phyloP scores from a whole-genome alignment of 2,888 invertebrate genomes.

The Philonicus albiceps region DNA sequence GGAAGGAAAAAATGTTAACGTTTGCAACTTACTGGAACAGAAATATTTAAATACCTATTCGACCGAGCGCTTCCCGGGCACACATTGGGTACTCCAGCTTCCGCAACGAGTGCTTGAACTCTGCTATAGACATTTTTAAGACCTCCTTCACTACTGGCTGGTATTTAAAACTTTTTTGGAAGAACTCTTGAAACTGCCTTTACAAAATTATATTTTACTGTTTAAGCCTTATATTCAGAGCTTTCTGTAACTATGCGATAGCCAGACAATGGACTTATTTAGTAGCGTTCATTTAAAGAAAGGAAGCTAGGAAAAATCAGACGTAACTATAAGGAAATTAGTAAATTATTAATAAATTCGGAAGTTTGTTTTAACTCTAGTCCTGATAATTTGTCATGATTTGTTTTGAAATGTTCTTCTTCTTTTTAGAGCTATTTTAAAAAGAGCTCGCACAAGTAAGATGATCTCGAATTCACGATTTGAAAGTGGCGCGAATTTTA shows the following conservation, averaged over 20 bases:
- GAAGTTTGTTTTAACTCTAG: neutral
- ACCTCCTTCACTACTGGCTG: neutral
- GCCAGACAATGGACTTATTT: neutral
- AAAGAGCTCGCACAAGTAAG: neutral
- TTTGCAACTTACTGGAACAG: neutral
- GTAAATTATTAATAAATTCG: neutral
- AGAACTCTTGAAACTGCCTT: neutral
- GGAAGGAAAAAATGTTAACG: slow-evolving; percentile 17
- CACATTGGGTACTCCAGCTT: slow-evolving; percentile 81
- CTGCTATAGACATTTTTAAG: slow-evolving; percentile 65
- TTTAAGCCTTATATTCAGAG: neutral
- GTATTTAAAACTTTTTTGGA: neutral
- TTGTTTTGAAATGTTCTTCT: neutral
- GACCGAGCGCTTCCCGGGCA: slow-evolving; percentile 76
- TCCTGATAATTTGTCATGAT: neutral
- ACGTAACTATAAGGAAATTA: neutral
- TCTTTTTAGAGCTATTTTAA: neutral
- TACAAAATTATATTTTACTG: neutral
- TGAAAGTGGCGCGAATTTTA: neutral
- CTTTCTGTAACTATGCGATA: neutral
- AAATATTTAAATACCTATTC: slow-evolving; percentile 69
- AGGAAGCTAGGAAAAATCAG: neutral
- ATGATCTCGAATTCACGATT: neutral
- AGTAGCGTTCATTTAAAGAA: neutral
- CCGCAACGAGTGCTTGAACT: slow-evolving; percentile 74